Evolutionary conservation across 2,888 invertebrate species (phyloP).

Genomic region (Fabriciana adippe): DNA sequence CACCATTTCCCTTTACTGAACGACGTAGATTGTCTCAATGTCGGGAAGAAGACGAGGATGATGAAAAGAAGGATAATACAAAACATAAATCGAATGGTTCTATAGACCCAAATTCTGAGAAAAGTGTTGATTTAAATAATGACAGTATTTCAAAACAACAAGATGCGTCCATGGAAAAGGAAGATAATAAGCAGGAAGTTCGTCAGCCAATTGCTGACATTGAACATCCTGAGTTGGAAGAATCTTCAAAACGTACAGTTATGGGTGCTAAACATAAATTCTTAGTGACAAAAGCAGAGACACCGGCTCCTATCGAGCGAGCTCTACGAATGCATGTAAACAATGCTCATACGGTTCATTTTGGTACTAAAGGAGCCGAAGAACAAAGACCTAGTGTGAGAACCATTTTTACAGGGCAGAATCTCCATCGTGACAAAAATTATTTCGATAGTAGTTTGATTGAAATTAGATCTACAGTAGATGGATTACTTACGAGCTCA

Average conservation of each 20-base stretch:
- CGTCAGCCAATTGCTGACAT: constrained; percentile 37
- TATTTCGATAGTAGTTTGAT: constrained; percentile 92
- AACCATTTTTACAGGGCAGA: constrained; percentile 81
- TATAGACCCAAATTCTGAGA: constrained; percentile 46
- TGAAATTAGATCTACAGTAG: constrained; percentile 89
- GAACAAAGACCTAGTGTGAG: constrained; percentile 83
- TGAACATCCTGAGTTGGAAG: constrained; percentile 51
- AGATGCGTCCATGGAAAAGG: constrained; percentile 37
- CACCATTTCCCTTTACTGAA: constrained; percentile 80
- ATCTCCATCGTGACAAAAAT: constrained; percentile 87
- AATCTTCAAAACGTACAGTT: constrained; percentile 65
- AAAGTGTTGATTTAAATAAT: constrained; percentile 44
- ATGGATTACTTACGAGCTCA: constrained; percentile 82
- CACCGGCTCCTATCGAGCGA: constrained; percentile 69
- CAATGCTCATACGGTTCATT: constrained; percentile 86
- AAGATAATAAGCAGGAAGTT: constrained; percentile 44
- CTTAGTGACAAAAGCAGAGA: constrained; percentile 65
- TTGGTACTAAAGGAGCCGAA: constrained; percentile 83
- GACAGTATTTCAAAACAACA: constrained; percentile 42
- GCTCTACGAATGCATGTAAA: constrained; percentile 76
- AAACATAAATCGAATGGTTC: constrained; percentile 38
- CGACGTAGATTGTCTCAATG: constrained; percentile 90
- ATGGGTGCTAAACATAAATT: constrained; percentile 74
- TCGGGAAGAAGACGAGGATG: constrained; percentile 92
- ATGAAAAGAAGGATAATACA: constrained; percentile 70